Evolutionary conservation across 2,113 vertebrate genomes (phyloP), one percentile per base, ranked within the genome.

Genomic region (Condylura cristata): DNA sequence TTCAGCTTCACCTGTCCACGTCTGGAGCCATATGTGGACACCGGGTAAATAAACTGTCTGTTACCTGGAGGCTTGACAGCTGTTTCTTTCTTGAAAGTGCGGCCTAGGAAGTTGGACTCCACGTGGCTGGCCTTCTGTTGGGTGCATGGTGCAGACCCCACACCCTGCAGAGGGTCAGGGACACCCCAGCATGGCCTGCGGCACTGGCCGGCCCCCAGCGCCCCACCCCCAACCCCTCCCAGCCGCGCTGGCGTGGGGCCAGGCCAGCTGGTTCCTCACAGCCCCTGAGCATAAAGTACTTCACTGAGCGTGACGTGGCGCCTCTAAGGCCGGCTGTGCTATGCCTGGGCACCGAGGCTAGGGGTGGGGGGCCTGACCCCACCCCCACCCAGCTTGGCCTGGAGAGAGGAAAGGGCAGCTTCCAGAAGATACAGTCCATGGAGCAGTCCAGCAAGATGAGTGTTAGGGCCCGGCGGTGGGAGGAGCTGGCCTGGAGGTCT

Each of bases 271-370:
- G 46, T 48, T 28, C 18, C 63, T 22, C 12, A 6, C 6, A 24
- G 4, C 39, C 12, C 3, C 22, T 0, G 0, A 28, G 32, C 8
- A 2, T 53, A 3, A 18, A 34, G 68, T 22, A 14, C 39, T 16
- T 6, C 22, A 2, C 41, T 4, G 26, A 56, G 3, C 17, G 30
- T n/a, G 22, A 26, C 17, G 63, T 30, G 37, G 14, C 0, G 10
- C 4, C 2, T 39, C 0, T 1, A 3, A 30, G 63, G 7, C 44
- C 11, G 85, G 30, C 41, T 56, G 51, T 37, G 28, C 11, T 20
- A 1, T 0, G 0, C 16, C 24, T 41, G 26, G 70, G 70, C 0
- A 1, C 18, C 8, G 58, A 56, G 56, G 34, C 85, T 37, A 30
- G 30, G 39, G 37, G 18, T 3, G 1, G 8, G 10, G 44, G 44